Evolutionary conservation across 2,888 invertebrate species (phyloP).

Genomic region (Deroplatys truncata): DNA sequence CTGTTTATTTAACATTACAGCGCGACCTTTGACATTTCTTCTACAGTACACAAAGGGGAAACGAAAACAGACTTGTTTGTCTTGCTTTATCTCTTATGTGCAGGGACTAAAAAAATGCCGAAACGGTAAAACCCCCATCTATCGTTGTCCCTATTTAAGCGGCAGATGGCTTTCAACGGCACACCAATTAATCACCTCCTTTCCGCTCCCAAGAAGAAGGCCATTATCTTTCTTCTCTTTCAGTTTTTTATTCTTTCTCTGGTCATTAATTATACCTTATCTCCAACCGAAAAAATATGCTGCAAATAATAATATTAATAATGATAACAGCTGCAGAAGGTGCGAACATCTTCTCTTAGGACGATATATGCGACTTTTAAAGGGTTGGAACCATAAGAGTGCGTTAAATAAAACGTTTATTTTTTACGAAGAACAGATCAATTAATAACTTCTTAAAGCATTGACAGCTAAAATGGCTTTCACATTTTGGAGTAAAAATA

Average conservation of each 20-base stretch:
- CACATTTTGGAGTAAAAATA: no score
- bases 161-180: not conserved
- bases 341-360: no score
- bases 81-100: not conserved
- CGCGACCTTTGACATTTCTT: not conserved
- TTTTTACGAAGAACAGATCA: no score
- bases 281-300: not conserved
- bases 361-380: no score
- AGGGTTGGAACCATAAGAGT: no score
- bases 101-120: not conserved
- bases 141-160: not conserved
- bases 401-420: no score
- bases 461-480: no score
- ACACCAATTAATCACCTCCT: not conserved
- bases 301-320: not conserved
- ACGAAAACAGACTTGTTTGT: not conserved
- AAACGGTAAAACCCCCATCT: not conserved
- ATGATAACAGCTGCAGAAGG: no score
- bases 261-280: not conserved
- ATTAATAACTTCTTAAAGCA: no score
- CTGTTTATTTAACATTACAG: not conserved
- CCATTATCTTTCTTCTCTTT: not conserved
- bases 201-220: not conserved
- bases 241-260: not conserved
- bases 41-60: not conserved